A percentile compares a stretch with the other conserved stretches of the same genome.
Evolutionary conservation across 1,140 invertebrate genomes (phyloP).

Genomic region (Brachionus paranguensis): DNA sequence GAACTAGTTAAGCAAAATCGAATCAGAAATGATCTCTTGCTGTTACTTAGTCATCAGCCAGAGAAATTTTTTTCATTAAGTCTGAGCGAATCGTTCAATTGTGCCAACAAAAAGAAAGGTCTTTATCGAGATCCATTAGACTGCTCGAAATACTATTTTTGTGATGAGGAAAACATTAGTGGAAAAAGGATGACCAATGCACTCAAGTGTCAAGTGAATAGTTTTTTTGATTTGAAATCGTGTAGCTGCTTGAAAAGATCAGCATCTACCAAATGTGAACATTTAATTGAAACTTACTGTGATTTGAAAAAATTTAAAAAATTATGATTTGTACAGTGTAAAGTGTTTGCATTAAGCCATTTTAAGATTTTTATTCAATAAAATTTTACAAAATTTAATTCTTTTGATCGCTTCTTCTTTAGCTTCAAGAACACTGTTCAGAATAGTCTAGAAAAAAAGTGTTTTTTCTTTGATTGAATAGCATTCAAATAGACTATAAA

Average conservation of each 20-base stretch:
- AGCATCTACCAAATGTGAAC: neutral
- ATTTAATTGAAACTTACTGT: constrained; percentile 24
- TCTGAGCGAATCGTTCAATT: neutral
- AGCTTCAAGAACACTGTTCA: neutral
- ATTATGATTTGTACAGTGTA: constrained; percentile 20
- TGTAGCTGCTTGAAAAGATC: neutral
- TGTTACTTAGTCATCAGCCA: constrained; percentile 8
- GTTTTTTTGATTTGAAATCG: neutral
- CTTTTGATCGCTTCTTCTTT: neutral
- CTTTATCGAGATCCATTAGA: constrained; percentile 29
- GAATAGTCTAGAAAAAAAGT: neutral
- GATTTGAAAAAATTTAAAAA: constrained; percentile 22
- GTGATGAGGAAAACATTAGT: constrained; percentile 1
- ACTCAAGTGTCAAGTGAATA: neutral
- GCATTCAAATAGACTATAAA: neutral
- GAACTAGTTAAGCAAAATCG: constrained; percentile 14
- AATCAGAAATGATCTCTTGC: constrained; percentile 15
- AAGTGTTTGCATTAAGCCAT: neutral
- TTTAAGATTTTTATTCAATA: neutral
- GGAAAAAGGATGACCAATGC: neutral
- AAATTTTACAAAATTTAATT: neutral
- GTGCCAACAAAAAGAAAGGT: neutral
- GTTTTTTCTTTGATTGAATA: neutral
- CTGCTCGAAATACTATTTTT: constrained; percentile 39
- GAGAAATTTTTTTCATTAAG: neutral